A percentile compares a stretch with the other conserved stretches of the same genome.
Evolutionary conservation across 2,888 invertebrate genomes (phyloP).

Genomic region (Odontothrips loti): DNA sequence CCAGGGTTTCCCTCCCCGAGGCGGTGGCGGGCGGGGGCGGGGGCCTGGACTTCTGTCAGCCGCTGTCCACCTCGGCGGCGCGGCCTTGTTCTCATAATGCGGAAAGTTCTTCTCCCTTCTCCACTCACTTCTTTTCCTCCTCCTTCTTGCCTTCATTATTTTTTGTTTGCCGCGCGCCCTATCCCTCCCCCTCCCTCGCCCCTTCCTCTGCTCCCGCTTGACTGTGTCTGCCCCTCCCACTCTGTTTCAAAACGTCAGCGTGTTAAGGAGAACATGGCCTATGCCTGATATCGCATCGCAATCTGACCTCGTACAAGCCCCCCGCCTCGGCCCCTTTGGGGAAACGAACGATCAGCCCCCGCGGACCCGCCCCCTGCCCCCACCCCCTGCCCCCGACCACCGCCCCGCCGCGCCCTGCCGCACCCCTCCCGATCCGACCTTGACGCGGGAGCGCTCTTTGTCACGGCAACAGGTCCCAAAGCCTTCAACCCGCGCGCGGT

Average conservation of each 20-base stretch:
- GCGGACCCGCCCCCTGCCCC: not conserved
- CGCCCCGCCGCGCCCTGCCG: not conserved
- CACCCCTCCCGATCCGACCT: not conserved
- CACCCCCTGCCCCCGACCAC: not conserved
- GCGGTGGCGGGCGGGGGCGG: no score
- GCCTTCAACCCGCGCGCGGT: not conserved
- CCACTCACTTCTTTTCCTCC: no score
- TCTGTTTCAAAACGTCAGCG: slow-evolving; percentile 2
- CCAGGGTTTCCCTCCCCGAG: no score
- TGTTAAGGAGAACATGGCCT: slow-evolving; percentile 6
- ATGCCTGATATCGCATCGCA: not conserved
- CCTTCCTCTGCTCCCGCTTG: no score
- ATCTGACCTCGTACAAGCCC: slow-evolving; percentile 8
- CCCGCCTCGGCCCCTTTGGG: not conserved
- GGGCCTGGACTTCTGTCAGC: no score
- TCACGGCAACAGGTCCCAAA: slow-evolving; percentile 19
- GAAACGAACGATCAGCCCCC: slow-evolving; percentile 21
- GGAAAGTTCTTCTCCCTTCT: no score
- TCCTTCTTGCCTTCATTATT: no score
- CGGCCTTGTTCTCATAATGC: no score
- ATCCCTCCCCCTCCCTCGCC: no score
- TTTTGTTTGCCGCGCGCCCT: no score
- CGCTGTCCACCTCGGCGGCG: no score
- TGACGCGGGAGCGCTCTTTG: slow-evolving; percentile 8
- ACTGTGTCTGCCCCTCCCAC: not conserved